phyloP scores from a whole-genome alignment of 1,140 invertebrate species.

The Zaprionus africanus region DNA sequence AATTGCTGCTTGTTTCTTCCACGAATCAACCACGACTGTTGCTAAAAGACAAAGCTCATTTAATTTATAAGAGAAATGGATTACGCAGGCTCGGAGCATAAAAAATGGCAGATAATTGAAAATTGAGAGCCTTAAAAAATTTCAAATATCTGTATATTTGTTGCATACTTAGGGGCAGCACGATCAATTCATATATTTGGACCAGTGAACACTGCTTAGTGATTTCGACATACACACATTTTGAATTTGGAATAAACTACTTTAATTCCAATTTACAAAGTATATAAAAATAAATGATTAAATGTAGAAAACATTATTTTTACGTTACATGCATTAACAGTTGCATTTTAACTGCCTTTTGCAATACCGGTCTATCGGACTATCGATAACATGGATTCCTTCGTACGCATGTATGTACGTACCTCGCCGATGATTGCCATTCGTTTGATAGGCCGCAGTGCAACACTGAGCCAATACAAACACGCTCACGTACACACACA shows the following conservation, averaged over 20 bases:
- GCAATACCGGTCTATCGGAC: slow-evolving; percentile 31
- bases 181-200: neutral
- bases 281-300: neutral
- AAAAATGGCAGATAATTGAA: neutral
- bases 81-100: neutral
- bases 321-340: neutral
- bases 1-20: slow-evolving; percentile 4
- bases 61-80: neutral
- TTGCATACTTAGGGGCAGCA: neutral
- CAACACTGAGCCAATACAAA: slow-evolving; percentile 49
- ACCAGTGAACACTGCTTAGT: too few species aligned
- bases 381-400: slow-evolving; percentile 3
- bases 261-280: too few species aligned
- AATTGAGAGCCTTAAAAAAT: neutral
- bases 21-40: slow-evolving; percentile 23
- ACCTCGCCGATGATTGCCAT: slow-evolving; percentile 22
- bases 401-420: slow-evolving; percentile 6
- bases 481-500: slow-evolving; percentile 39
- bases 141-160: neutral
- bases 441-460: slow-evolving; percentile 27
- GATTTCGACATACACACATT: too few species aligned
- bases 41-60: neutral
- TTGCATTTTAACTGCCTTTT: neutral
- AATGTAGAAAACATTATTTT: slow-evolving; percentile 5
- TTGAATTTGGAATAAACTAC: too few species aligned